These are phyloP conservation scores for Polypedilum pembai DNA, from an alignment of 1,140 invertebrate species.

Conservation along the genomic window DNA sequence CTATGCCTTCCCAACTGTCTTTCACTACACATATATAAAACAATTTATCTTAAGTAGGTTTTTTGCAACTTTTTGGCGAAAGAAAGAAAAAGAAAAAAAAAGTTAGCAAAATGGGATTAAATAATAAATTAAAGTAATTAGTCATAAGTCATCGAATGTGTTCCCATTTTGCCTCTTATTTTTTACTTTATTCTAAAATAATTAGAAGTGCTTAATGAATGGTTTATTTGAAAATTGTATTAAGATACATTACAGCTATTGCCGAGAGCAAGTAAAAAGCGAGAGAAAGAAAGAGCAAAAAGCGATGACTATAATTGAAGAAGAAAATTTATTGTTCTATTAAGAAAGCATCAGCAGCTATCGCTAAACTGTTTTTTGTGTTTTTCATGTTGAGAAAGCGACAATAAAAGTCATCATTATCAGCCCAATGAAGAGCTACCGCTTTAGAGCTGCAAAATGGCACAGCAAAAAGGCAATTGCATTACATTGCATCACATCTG, in stretches of 20 bases:
- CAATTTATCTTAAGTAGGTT: background rate
- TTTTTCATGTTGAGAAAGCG: background rate
- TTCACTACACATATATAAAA: background rate
- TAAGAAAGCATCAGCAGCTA: background rate
- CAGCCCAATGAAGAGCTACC: background rate
- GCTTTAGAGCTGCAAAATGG: conserved; percentile 3
- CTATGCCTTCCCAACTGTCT: background rate
- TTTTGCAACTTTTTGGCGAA: conserved; percentile 1
- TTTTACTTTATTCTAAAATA: conserved; percentile 4
- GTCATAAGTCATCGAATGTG: background rate
- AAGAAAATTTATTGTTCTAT: conserved; percentile 14
- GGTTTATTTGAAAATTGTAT: conserved; percentile 1
- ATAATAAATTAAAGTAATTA: background rate
- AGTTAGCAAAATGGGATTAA: background rate
- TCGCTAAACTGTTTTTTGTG: conserved; percentile 2
- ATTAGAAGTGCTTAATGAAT: conserved; percentile 14
- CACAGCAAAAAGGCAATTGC: background rate
- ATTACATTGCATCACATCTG: conserved; percentile 11
- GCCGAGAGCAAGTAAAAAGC: background rate
- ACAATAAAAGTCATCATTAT: conserved; percentile 13
- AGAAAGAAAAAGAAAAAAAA: background rate
- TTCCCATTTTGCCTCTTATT: background rate
- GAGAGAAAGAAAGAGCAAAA: background rate
- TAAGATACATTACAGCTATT: background rate
- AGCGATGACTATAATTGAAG: background rate